Evolutionary conservation across 2,888 invertebrate genomes (phyloP).

Genomic region (Microctonus brassicae): DNA sequence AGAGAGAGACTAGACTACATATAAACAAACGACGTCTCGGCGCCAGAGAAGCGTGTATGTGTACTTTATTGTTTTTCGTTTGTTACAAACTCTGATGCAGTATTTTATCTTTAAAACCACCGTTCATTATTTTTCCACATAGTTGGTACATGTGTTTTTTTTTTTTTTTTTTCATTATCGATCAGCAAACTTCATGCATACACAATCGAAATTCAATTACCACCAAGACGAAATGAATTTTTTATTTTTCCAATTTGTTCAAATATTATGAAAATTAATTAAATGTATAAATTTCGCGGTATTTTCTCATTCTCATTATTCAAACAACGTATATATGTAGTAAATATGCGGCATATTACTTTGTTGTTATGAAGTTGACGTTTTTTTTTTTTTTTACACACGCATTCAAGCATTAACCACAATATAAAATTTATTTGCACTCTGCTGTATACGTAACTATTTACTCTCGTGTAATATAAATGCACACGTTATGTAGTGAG

Average conservation of each 20-base stretch:
- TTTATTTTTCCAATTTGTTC: not conserved
- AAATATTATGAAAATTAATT: not conserved
- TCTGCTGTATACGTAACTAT: slow-evolving; percentile 12
- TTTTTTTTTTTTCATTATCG: not conserved
- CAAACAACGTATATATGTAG: not conserved
- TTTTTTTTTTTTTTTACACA: not conserved
- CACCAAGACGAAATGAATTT: not conserved
- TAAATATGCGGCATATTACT: not conserved
- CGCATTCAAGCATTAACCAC: not conserved
- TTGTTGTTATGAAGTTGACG: not conserved
- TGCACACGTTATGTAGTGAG: slow-evolving; percentile 22
- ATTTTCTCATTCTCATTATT: not conserved
- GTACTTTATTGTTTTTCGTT: slow-evolving; percentile 2
- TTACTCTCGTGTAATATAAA: slow-evolving; percentile 18
- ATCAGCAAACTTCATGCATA: not conserved
- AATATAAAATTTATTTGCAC: not conserved
- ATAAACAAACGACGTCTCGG: not conserved
- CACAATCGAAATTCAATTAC: not conserved
- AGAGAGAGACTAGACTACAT: not conserved
- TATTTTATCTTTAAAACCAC: not conserved
- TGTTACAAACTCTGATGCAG: not conserved
- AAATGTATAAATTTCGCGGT: not conserved
- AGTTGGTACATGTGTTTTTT: too few species aligned
- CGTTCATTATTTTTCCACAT: not conserved
- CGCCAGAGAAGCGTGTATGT: not conserved